These are phyloP conservation scores for Passerculus sandwichensis DNA, from an alignment of 2,797 vertebrate genomes.

Conservation along the genomic window DNA sequence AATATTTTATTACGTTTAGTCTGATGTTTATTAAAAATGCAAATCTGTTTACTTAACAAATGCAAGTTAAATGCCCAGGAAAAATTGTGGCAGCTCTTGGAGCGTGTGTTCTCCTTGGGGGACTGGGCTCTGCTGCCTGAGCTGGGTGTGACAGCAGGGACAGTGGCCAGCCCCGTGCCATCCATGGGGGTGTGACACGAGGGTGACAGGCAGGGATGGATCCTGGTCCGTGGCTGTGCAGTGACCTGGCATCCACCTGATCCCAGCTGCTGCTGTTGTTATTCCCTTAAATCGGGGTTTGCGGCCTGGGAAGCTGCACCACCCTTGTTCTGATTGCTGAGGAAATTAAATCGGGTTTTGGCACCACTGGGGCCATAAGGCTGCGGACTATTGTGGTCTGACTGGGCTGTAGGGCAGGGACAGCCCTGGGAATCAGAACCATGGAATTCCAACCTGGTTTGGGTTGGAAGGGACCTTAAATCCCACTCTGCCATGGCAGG, in stretches of 20 bases:
- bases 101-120: background rate
- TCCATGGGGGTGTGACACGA: background rate
- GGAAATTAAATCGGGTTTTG: background rate
- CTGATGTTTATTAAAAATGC: constrained; percentile 40
- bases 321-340: background rate
- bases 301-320: background rate
- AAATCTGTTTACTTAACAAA: constrained; percentile 41
- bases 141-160: background rate
- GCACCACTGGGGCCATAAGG: rapidly evolving
- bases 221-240: background rate
- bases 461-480: background rate
- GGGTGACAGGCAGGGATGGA: background rate
- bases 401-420: background rate
- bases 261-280: background rate
- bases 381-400: rapidly evolving
- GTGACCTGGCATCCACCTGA: background rate
- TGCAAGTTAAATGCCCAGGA: constrained; percentile 4
- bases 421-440: background rate
- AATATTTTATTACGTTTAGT: constrained; percentile 19
- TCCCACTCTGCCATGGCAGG: background rate
- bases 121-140: too few relatives aligned
- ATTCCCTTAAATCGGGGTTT: background rate
- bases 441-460: background rate
- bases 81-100: background rate
- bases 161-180: rapidly evolving